These are phyloP conservation scores for Pteronura brasiliensis DNA, from an alignment of 2,113 vertebrate genomes.

Conservation along the genomic window DNA sequence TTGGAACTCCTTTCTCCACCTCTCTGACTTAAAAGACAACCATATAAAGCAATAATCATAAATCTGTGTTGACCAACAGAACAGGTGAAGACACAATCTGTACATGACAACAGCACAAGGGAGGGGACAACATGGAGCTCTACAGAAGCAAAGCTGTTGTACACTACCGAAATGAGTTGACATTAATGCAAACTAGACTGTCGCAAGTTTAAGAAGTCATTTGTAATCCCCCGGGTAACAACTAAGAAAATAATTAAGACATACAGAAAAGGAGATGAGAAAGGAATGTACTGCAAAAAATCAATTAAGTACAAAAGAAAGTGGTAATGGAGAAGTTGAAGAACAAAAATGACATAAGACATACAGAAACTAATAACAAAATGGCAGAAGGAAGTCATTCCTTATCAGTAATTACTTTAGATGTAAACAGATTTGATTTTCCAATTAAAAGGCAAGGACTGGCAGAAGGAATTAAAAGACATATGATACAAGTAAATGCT, in stretches of 20 bases:
- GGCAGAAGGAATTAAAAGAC: not conserved
- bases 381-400: not conserved
- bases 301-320: not conserved
- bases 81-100: not conserved
- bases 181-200: not conserved
- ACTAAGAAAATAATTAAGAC: not conserved
- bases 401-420: not conserved
- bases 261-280: not conserved
- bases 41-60: not conserved
- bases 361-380: not conserved
- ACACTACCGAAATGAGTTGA: not conserved
- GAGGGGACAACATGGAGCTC: not conserved
- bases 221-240: not conserved
- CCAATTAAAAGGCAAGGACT: not conserved
- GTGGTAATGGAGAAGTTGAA: not conserved
- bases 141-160: not conserved
- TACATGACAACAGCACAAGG: not conserved
- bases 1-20: not conserved
- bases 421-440: not conserved
- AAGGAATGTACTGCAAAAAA: not conserved
- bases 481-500: not conserved
- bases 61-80: not conserved
- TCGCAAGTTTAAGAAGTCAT: not conserved
- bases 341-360: not conserved
- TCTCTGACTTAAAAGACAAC: not conserved